phyloP scores from a whole-genome alignment of 2,888 invertebrate species.

The Drosophila borealis region DNA sequence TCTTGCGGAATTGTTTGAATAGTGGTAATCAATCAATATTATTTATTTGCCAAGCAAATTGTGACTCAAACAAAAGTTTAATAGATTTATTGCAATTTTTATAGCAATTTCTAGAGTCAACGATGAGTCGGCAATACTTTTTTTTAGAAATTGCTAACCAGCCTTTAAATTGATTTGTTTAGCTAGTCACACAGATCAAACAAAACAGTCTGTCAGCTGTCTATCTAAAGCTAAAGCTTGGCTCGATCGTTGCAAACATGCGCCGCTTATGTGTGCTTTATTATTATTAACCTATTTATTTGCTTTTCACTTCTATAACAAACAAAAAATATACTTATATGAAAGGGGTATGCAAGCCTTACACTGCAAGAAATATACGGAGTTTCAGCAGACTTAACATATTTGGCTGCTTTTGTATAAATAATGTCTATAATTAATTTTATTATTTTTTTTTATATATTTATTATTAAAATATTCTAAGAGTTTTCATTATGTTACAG shows the following conservation, averaged over 20 bases:
- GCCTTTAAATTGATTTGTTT: not conserved
- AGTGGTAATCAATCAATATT: slow-evolving; percentile 23
- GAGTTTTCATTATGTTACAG: too few species aligned
- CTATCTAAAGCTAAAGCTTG: not conserved
- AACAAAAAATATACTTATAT: too few species aligned
- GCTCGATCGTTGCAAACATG: not conserved
- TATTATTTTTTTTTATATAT: too few species aligned
- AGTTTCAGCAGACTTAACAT: too few species aligned
- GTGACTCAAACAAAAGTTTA: slow-evolving; percentile 9
- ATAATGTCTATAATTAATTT: too few species aligned
- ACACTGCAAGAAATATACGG: too few species aligned
- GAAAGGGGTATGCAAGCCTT: too few species aligned
- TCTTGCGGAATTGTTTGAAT: not conserved
- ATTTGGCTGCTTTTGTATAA: too few species aligned
- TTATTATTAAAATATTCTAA: too few species aligned
- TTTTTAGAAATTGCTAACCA: not conserved
- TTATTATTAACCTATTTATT: too few species aligned
- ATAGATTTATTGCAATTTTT: not conserved
- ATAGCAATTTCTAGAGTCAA: not conserved
- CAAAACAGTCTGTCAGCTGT: not conserved
- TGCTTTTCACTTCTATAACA: too few species aligned
- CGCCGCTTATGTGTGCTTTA: too few species aligned
- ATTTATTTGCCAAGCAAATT: slow-evolving; percentile 3
- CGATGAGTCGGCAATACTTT: slow-evolving; percentile 1
- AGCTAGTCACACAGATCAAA: not conserved